phyloP scores from a whole-genome alignment of 2,113 vertebrate genomes.

The Pygoscelis antarcticus region DNA sequence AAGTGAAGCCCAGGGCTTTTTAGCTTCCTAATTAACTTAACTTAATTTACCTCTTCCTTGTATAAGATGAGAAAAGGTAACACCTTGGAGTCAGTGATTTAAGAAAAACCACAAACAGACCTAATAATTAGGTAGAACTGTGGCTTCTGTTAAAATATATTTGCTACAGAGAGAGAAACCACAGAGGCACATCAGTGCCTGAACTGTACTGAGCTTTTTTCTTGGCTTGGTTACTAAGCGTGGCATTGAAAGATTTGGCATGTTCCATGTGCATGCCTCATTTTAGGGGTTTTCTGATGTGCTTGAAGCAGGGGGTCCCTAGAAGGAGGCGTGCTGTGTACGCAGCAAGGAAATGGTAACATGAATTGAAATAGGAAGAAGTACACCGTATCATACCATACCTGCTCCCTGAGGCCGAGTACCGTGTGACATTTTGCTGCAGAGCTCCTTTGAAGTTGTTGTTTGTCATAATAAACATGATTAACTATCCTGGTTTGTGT shows the following conservation, averaged over 20 bases:
- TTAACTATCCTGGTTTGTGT: not conserved
- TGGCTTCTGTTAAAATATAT: not conserved
- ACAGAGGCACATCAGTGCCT: not conserved
- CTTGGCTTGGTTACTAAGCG: not conserved
- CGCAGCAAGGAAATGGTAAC: not conserved
- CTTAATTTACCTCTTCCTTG: not conserved
- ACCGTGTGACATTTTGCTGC: not conserved
- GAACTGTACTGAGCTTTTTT: not conserved
- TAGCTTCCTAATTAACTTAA: not conserved
- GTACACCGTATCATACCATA: accelerated
- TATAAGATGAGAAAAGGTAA: not conserved
- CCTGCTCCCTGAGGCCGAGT: not conserved
- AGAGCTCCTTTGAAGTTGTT: not conserved
- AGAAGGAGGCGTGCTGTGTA: not conserved
- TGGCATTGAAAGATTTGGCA: not conserved
- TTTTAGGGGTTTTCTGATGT: not conserved
- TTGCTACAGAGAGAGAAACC: not conserved
- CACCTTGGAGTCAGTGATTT: not conserved
- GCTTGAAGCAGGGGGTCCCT: not conserved
- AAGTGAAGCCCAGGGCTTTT: not conserved
- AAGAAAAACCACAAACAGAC: not conserved
- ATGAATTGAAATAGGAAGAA: not conserved
- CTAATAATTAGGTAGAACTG: not conserved
- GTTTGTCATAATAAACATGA: conserved; percentile 24
- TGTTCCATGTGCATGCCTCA: not conserved